Evolutionary conservation across 2,888 invertebrate species (phyloP).

Genomic region (Tenthredo distinguenda): DNA sequence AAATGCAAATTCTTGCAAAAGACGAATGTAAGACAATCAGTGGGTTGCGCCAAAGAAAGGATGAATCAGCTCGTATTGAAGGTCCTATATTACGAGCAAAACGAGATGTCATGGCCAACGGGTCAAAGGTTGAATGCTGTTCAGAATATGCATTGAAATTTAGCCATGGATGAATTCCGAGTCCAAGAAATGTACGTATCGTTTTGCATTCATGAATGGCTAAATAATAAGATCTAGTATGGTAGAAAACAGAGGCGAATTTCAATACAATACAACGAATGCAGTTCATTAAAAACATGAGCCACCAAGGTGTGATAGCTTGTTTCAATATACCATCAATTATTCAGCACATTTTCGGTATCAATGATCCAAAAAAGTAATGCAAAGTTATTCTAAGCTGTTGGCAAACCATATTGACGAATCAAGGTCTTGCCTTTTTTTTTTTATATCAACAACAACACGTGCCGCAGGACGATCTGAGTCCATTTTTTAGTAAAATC

Average conservation of each 20-base stretch:
- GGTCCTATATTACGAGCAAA: neutral
- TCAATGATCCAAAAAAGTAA: no score
- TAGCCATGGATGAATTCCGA: neutral
- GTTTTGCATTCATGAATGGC: neutral
- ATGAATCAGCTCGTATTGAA: neutral
- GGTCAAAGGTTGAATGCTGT: neutral
- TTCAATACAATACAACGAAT: neutral
- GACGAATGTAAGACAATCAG: neutral
- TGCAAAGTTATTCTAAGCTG: neutral
- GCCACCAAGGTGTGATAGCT: neutral
- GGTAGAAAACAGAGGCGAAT: neutral
- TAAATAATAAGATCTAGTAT: neutral
- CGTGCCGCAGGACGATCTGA: no score
- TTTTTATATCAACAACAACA: no score
- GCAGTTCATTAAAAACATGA: no score
- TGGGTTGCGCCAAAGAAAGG: no score
- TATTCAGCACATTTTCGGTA: neutral
- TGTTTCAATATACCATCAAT: neutral
- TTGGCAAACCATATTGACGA: neutral
- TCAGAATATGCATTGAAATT: neutral
- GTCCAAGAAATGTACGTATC: neutral
- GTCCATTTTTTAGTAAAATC: no score
- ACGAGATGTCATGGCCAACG: neutral
- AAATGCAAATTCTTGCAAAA: neutral
- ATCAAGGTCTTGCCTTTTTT: no score